Evolutionary conservation across 53 echinoderm and acorn worm species (phyloP).

Genomic region (Patiria pectinifera): DNA sequence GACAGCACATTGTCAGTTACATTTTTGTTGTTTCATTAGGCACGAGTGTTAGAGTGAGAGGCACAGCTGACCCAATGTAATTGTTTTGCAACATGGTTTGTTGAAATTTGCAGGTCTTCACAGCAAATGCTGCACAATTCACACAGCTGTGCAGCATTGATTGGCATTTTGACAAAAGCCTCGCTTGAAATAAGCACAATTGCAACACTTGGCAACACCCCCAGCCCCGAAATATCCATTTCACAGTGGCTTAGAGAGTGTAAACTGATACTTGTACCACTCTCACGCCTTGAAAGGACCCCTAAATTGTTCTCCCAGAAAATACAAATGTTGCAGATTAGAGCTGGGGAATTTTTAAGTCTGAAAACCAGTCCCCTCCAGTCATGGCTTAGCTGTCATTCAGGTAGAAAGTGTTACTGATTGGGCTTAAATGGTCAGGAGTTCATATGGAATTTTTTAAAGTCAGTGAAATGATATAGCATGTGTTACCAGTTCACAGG

Average conservation of each 20-base stretch:
- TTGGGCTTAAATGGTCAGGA: conserved; percentile 53
- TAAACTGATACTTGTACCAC: conserved; percentile 50
- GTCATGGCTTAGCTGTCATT: conserved; percentile 46
- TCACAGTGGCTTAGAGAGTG: conserved; percentile 31
- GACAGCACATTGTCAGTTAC: too few species aligned
- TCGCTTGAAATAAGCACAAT: conserved; percentile 27
- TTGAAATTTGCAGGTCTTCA: background rate
- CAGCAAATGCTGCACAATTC: background rate
- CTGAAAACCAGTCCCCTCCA: conserved; percentile 18
- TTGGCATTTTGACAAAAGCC: conserved; percentile 20
- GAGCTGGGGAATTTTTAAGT: background rate
- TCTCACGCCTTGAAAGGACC: conserved; percentile 26
- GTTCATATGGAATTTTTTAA: background rate
- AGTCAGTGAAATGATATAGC: background rate
- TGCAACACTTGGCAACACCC: conserved; percentile 33
- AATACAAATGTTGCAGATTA: conserved; percentile 51
- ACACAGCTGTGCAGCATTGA: background rate
- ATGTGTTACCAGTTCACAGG: background rate
- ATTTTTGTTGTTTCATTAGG: too few species aligned
- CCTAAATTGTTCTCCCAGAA: conserved; percentile 30
- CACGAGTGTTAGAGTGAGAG: too few species aligned
- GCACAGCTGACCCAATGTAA: too few species aligned
- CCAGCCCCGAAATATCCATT: conserved; percentile 33
- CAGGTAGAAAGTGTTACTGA: conserved; percentile 37
- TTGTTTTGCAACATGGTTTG: too few species aligned